Evolutionary conservation across 2,113 vertebrate species (phyloP).

Genomic region (Saguinus imperator): DNA sequence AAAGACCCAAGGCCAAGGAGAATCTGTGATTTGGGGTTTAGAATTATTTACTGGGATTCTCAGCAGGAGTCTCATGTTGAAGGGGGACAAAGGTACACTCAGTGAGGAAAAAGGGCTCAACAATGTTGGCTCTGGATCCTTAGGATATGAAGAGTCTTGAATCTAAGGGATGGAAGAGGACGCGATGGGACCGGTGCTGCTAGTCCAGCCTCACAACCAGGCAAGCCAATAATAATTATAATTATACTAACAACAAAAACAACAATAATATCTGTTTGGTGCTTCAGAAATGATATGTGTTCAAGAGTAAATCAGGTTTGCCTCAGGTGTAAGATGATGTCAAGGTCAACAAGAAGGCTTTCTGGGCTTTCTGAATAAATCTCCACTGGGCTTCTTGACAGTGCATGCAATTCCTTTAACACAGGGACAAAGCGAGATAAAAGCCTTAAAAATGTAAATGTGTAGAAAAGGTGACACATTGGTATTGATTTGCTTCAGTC

Average conservation of each 20-base stretch:
- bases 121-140: not conserved
- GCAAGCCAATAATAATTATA: not conserved
- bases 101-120: not conserved
- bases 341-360: slow-evolving; percentile 6
- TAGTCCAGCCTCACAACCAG: not conserved
- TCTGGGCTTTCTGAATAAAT: not conserved
- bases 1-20: not conserved
- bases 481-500: not conserved
- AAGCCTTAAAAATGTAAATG: slow-evolving; percentile 24
- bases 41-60: not conserved
- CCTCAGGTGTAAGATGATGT: not conserved
- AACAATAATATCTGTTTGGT: not conserved
- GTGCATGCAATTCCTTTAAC: not conserved
- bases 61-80: not conserved
- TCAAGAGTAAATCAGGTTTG: not conserved
- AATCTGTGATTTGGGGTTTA: not conserved
- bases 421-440: not conserved
- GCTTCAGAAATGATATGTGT: not conserved
- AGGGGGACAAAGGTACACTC: not conserved
- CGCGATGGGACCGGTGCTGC: not conserved
- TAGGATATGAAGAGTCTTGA: not conserved
- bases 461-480: not conserved
- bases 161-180: not conserved
- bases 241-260: not conserved
- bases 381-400: not conserved